A percentile compares a stretch with the other conserved stretches of the same genome.
These are phyloP conservation scores for Alauda arvensis DNA, from an alignment of 2,797 vertebrate species.

Conservation along the genomic window DNA sequence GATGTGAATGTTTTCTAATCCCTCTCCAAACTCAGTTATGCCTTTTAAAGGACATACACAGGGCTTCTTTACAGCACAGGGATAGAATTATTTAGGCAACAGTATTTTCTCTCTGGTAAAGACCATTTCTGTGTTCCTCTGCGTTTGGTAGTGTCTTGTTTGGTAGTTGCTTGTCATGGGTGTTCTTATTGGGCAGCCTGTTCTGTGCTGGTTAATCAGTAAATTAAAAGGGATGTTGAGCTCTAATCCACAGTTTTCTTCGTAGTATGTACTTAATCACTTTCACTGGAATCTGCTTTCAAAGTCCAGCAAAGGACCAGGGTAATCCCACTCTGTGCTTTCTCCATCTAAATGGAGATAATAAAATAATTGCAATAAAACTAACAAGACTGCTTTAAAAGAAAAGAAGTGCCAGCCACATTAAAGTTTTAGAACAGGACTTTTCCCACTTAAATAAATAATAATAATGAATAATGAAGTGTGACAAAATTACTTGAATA, in stretches of 20 bases:
- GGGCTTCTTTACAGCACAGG: not conserved
- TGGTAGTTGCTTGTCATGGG: not conserved
- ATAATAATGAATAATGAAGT: accelerated
- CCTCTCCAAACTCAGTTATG: not conserved
- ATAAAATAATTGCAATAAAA: not conserved
- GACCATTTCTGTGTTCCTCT: not conserved
- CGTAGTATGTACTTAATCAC: not conserved
- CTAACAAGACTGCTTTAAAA: not conserved
- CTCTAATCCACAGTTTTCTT: not conserved
- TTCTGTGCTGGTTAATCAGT: not conserved
- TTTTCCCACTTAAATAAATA: not conserved
- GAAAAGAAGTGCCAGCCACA: not conserved
- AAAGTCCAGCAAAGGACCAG: not conserved
- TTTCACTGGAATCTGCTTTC: conserved; percentile 21
- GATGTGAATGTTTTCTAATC: not conserved
- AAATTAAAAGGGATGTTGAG: not conserved
- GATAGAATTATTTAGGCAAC: not conserved
- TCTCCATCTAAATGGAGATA: not conserved
- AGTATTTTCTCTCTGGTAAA: not conserved
- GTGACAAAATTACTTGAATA: not conserved
- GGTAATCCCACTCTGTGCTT: not conserved
- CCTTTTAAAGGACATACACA: not conserved
- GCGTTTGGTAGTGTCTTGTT: not conserved
- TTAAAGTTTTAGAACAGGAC: not conserved
- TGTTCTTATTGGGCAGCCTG: not conserved